phyloP scores from a whole-genome alignment of 2,888 invertebrate species.

The Nipponacmea schrenckii region DNA sequence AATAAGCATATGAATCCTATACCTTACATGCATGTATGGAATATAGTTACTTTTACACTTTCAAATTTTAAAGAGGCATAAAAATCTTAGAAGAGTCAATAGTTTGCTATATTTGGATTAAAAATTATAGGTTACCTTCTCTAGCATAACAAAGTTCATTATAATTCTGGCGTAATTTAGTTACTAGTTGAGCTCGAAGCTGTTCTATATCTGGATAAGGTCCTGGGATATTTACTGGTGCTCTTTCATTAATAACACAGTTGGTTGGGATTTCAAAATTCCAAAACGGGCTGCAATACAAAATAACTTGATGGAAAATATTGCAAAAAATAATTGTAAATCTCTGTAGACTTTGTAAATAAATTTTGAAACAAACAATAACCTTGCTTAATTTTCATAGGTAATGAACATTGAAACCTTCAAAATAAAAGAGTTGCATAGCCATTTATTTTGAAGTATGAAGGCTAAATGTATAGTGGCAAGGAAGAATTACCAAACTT shows the following conservation, averaged over 20 bases:
- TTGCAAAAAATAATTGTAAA: not conserved
- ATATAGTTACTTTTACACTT: too few relatives aligned
- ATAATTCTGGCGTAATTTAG: constrained; percentile 89
- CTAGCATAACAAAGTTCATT: constrained; percentile 93
- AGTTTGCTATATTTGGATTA: too few relatives aligned
- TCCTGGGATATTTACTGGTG: constrained; percentile 85
- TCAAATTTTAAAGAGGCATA: too few relatives aligned
- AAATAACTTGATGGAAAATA: not conserved
- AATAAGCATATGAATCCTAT: too few relatives aligned
- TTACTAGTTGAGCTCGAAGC: constrained; percentile 82
- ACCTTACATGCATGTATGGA: too few relatives aligned
- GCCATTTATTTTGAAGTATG: too few relatives aligned
- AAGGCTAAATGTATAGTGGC: too few relatives aligned
- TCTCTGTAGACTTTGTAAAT: not conserved
- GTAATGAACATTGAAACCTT: too few relatives aligned
- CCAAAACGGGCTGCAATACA: constrained; percentile 73
- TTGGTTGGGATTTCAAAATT: constrained; percentile 93
- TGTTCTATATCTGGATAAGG: constrained; percentile 94
- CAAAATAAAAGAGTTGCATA: too few relatives aligned
- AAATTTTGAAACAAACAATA: not conserved
- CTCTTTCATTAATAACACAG: constrained; percentile 87
- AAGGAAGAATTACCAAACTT: too few relatives aligned
- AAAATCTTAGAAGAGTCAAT: too few relatives aligned
- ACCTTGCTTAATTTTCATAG: too few relatives aligned
- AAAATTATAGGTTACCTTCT: constrained; percentile 57